phyloP scores from a whole-genome alignment of 2,888 invertebrate genomes.

The Hydrotaea cyrtoneurina region DNA sequence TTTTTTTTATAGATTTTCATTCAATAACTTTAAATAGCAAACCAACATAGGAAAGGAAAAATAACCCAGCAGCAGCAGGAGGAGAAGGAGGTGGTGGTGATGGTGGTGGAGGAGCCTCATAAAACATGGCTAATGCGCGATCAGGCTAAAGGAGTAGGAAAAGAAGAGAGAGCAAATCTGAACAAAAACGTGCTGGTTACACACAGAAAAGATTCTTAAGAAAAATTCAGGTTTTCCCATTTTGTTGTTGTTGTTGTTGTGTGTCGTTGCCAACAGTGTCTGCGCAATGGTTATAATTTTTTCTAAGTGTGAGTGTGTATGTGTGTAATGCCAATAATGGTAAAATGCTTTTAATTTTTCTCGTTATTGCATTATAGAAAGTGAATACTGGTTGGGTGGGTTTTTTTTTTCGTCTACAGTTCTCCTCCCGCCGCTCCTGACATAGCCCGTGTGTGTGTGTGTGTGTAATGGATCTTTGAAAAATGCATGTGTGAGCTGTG shows the following conservation, averaged over 20 bases:
- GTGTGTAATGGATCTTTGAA: neutral
- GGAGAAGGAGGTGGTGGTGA: too few species aligned
- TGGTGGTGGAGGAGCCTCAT: neutral
- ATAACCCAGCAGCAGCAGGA: neutral
- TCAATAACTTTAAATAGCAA: slow-evolving; percentile 53
- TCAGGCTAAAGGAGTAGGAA: slow-evolving; percentile 39
- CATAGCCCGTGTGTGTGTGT: neutral
- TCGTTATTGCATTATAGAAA: slow-evolving; percentile 63
- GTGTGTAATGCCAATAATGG: slow-evolving; percentile 60
- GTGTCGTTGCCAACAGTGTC: too few species aligned
- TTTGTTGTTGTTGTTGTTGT: too few species aligned
- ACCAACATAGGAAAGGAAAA: neutral
- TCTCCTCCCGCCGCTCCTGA: neutral
- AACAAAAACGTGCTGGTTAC: neutral
- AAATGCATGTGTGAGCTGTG: neutral
- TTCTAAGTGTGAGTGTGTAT: neutral
- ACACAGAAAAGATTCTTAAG: slow-evolving; percentile 58
- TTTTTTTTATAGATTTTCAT: slow-evolving; percentile 62
- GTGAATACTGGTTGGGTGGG: slow-evolving; percentile 66
- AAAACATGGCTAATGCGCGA: slow-evolving; percentile 20
- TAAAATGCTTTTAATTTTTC: slow-evolving; percentile 65
- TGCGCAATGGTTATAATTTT: slow-evolving; percentile 17
- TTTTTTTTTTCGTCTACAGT: slow-evolving; percentile 37
- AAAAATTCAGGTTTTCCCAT: slow-evolving; percentile 65
- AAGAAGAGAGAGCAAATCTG: slow-evolving; percentile 18